Percentiles rank a stretch among this genome's conserved stretches.
Evolutionary conservation across 2,888 invertebrate species (phyloP).

Genomic region (Drosophila dives): DNA sequence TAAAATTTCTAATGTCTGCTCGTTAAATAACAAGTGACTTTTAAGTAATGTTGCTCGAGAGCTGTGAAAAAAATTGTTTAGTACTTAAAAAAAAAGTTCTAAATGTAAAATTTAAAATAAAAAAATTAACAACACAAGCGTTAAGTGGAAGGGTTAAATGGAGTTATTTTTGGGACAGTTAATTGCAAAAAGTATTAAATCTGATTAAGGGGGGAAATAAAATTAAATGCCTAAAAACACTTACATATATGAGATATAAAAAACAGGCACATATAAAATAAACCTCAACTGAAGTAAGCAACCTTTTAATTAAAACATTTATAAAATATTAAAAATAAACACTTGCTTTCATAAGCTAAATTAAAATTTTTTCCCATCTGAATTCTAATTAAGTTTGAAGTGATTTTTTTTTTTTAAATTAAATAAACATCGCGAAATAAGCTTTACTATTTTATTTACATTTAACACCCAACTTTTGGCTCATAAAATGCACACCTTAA

Average conservation of each 20-base stretch:
- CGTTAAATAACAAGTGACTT: constrained; percentile 31
- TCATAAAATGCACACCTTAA: constrained; percentile 34
- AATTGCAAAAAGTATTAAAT: not conserved
- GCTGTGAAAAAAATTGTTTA: not conserved
- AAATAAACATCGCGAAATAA: not conserved
- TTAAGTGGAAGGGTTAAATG: not conserved
- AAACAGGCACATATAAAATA: not conserved
- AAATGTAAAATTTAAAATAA: not conserved
- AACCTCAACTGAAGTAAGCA: not conserved
- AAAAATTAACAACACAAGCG: constrained; percentile 7
- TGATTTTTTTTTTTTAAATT: not conserved
- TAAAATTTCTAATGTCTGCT: constrained; percentile 33
- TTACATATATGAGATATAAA: not conserved
- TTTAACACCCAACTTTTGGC: constrained; percentile 5
- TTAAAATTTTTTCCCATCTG: not conserved
- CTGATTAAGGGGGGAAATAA: not conserved
- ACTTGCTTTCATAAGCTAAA: not conserved
- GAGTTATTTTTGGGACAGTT: not conserved
- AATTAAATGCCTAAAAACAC: too few relatives aligned
- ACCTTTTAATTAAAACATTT: not conserved
- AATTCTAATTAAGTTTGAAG: not conserved
- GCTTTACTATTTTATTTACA: not conserved
- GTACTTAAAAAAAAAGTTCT: not conserved
- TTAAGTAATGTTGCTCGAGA: constrained; percentile 6
- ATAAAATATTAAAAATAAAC: not conserved